Evolutionary conservation across 1,140 invertebrate genomes (phyloP).

Genomic region (Sitodiplosis mosellana): DNA sequence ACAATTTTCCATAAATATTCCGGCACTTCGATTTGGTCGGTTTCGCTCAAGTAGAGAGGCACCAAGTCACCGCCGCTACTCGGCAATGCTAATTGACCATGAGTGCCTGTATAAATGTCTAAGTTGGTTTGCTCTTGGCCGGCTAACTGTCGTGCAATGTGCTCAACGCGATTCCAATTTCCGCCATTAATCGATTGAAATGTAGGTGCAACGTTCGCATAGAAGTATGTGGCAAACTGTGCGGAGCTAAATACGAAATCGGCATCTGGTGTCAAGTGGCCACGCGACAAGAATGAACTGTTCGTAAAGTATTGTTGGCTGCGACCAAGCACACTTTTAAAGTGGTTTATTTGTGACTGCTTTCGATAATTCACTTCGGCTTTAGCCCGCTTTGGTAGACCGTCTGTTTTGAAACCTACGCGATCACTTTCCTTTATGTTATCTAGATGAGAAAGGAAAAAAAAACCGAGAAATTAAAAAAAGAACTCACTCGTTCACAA

Average conservation of each 20-base stretch:
- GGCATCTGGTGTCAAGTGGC: constrained; percentile 32
- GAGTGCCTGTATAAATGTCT: constrained; percentile 24
- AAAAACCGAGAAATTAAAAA: too few species aligned
- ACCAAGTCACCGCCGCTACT: constrained; percentile 9
- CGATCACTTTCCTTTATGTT: constrained; percentile 13
- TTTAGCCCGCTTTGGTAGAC: constrained; percentile 8
- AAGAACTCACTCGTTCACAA: too few species aligned
- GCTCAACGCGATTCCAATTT: constrained; percentile 31
- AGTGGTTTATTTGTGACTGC: constrained; percentile 16
- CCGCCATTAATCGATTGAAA: constrained; percentile 31
- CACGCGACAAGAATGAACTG: constrained; percentile 26
- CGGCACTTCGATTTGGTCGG: constrained; percentile 22
- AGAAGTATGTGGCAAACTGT: constrained; percentile 31
- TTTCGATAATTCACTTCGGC: constrained; percentile 12
- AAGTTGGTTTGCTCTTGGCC: constrained; percentile 10
- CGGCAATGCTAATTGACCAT: constrained; percentile 18
- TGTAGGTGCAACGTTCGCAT: constrained; percentile 32
- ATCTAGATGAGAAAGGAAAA: constrained; percentile 11
- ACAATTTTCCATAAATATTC: constrained; percentile 30
- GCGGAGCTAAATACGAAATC: constrained; percentile 29
- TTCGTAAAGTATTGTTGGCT: constrained; percentile 16
- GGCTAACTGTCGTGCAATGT: constrained; percentile 17
- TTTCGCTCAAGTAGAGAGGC: constrained; percentile 20
- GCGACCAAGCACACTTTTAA: constrained; percentile 17
- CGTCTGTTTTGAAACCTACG: constrained; percentile 15